Conservation (phyloP, 2,113 vertebrate species). For the Cettia cetti region DNA sequence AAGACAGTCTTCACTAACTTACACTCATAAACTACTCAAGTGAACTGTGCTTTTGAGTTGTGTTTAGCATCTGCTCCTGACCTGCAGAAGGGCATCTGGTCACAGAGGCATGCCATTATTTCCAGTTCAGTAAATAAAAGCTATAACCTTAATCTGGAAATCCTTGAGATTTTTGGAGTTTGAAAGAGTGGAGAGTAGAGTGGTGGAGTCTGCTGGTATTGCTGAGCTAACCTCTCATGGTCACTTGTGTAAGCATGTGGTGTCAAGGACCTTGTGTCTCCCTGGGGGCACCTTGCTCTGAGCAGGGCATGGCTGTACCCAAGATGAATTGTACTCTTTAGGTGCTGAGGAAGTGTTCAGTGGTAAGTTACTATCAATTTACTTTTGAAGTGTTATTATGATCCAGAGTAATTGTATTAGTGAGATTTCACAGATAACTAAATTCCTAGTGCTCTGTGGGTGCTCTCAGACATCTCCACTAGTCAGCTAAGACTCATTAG, state of each 20-base stretch:
- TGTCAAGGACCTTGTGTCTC: rapidly evolving
- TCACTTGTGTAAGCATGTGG: rapidly evolving
- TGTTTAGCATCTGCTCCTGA: background rate
- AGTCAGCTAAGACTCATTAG: background rate
- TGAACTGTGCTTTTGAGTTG: background rate
- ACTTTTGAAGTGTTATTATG: background rate
- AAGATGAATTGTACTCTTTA: rapidly evolving
- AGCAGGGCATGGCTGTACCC: rapidly evolving
- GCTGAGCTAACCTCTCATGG: background rate
- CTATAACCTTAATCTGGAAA: background rate
- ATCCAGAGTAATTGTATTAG: background rate
- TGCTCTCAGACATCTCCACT: background rate
- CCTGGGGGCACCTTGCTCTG: background rate
- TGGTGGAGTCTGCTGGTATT: background rate
- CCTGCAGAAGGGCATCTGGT: background rate
- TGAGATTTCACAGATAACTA: background rate
- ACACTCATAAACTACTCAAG: background rate
- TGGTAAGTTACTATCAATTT: background rate
- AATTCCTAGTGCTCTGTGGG: background rate
- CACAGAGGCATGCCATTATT: background rate
- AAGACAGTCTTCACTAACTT: background rate
- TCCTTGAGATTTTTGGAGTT: background rate
- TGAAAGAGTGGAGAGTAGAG: background rate
- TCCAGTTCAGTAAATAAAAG: background rate
- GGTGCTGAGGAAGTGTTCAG: background rate